These are phyloP conservation scores for Dicrurus megarhynchus DNA, from an alignment of 2,113 vertebrate species.

Conservation along the genomic window DNA sequence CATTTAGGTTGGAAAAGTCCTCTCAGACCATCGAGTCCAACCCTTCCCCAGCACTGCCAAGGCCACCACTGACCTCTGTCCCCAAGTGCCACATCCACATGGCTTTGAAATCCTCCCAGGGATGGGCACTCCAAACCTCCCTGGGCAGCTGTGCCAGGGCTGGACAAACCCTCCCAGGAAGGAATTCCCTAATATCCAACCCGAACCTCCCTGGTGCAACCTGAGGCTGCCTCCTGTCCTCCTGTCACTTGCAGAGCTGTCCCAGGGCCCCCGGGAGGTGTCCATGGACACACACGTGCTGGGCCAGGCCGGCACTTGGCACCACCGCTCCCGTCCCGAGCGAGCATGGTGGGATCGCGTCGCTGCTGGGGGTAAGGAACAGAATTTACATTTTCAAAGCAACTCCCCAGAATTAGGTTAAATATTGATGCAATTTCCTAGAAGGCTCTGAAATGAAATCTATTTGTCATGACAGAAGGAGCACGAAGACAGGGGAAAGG, in stretches of 20 bases:
- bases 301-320: neutral
- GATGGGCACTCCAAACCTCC: neutral
- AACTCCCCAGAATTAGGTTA: neutral
- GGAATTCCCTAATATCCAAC: no score
- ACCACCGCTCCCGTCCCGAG: rapidly evolving
- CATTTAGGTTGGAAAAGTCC: neutral
- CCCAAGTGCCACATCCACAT: neutral
- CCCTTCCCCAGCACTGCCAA: neutral
- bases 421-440: neutral
- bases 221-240: neutral
- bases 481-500: neutral
- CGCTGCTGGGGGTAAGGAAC: neutral
- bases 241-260: neutral
- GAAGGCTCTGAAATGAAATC: neutral
- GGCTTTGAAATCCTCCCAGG: neutral
- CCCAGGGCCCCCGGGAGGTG: neutral
- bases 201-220: rapidly evolving
- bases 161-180: rapidly evolving
- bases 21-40: rapidly evolving
- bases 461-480: neutral
- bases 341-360: rapidly evolving
- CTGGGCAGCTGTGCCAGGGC: neutral
- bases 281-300: rapidly evolving
- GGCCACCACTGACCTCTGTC: neutral
- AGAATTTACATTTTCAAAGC: neutral